Base-by-base conservation (phyloP, 2,113 vertebrate genomes). In the Percopsis transmontana region DNA sequence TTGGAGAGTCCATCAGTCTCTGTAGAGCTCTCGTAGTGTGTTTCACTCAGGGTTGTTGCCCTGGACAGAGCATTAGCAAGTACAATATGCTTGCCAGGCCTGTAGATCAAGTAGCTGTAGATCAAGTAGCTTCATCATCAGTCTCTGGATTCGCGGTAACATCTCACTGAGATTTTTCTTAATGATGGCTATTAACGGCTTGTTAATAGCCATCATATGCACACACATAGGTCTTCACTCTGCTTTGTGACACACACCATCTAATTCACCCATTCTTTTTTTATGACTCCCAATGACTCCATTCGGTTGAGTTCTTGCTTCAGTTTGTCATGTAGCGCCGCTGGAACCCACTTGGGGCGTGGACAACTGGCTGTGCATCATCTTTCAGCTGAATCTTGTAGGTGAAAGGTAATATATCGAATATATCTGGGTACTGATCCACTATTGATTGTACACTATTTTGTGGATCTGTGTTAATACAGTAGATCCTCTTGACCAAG, bases 81-180 rank as follows among this genome's bases (percentile, higher is more conserved):
- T 23, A 55, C 53, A 7, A 69, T 60, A 61, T 69, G 38, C 41
- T 69, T 76, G 1, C 65, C 78, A 10, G 56, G 59, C 4, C 53
- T 72, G 18, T 66, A 58, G 11, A 65, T 54, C 47, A 74, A 11
- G 12, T 68, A n/a, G n/a, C n/a, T n/a, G n/a, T n/a, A n/a, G n/a
- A n/a, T n/a, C n/a, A n/a, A n/a, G 59, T 12, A 72, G 40, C 13
- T 58, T 48, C 63, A 66, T 80, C 73, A 73, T 72, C 11, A 80
- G 6, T 2, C 16, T 5, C 23, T 76, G 54, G 27, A 80, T 76
- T 5, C 19, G 16, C 15, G 63, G 58, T 14, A 67, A 75, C 72
- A 75, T 71, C n/a, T 75, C 38, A 20, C 48, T 71, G 9, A 71
- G 19, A 18, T 62, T 66, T 41, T 66, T 79, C 33, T 54, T 74